Evolutionary conservation across 2,113 vertebrate genomes (phyloP), one percentile per base, ranked within the genome.

Genomic region (Oenanthe oenanthe): DNA sequence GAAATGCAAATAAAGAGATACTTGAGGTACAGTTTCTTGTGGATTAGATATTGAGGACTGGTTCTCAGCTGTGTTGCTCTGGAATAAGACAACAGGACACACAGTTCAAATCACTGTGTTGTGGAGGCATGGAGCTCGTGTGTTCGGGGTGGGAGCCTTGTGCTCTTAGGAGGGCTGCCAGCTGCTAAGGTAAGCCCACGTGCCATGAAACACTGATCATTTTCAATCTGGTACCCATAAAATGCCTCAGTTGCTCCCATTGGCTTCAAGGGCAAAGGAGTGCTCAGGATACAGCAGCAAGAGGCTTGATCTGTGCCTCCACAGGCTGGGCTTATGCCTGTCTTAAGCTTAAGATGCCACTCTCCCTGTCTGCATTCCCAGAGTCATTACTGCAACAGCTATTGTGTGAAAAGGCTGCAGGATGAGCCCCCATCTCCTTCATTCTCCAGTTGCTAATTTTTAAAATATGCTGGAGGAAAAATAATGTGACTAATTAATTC

Each of bases 381-480:
- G 19, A 63, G 15, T 22, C 50, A 57, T 13, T 56, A 48, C 43
- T 70, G 36, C 38, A 32, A 24, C 32, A 79, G 21, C 58, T 63
- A 2, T 13, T 7, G 2, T 74, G 54, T 50, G 66, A 43, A 88
- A 78, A n/a, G 53, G 56, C 57, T 94, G 47, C 45, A 75, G 72
- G 72, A 85, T 89, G 53, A 74, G 50, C 26, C 68, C 68, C 5
- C 56, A 43, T 51, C 56, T 74, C 68, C 87, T 87, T 81, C 68
- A 32, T 74, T 89, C 56, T 86, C 42, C 5, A 2, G 12, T 1
- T 89, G 80, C 72, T 83, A 56, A 85, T 83, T 90, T 79, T 75
- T 86, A 68, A 94, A 94, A 84, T 87, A 78, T 43, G 73, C 85
- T 87, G 60, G 71, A 89, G 86, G 88, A 87, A 88, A 92, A 91